A percentile compares a stretch with the other conserved stretches of the same genome.
Evolutionary conservation across 2,888 invertebrate genomes (phyloP).

Genomic region (Ormyrus thymus): DNA sequence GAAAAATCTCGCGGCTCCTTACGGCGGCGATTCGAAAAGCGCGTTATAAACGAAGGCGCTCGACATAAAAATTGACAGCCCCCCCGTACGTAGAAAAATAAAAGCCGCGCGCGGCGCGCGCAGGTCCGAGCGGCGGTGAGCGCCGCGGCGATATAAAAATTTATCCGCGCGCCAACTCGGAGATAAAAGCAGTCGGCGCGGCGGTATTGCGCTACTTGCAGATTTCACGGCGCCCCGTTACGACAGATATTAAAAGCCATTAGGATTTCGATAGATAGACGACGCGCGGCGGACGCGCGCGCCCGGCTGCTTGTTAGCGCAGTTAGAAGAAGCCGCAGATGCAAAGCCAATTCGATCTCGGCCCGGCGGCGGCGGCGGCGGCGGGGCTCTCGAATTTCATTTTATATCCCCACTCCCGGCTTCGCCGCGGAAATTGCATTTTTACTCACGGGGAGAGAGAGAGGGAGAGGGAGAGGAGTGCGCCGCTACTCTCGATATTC

Average conservation of each 20-base stretch:
- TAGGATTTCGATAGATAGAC: not conserved
- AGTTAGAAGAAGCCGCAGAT: not conserved
- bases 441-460: slow-evolving; percentile 8
- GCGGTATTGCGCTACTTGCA: not conserved
- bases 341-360: slow-evolving; percentile 33
- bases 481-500: slow-evolving; percentile 30
- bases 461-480: no score
- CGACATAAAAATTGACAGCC: no score
- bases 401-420: slow-evolving; percentile 9
- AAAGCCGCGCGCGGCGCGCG: no score
- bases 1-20: not conserved
- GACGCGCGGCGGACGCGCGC: not conserved
- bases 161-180: not conserved
- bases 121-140: no score
- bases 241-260: slow-evolving; percentile 34
- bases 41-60: no score
- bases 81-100: no score
- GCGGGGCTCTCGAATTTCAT: slow-evolving; percentile 40
- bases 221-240: not conserved
- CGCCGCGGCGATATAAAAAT: not conserved
- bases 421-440: slow-evolving; percentile 16
- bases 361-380: not conserved
- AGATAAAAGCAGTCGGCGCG: not conserved
- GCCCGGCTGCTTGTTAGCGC: slow-evolving; percentile 3
- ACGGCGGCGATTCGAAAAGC: no score